Evolutionary conservation across 1,140 invertebrate genomes (phyloP).

Genomic region (Drosophila sechellia): DNA sequence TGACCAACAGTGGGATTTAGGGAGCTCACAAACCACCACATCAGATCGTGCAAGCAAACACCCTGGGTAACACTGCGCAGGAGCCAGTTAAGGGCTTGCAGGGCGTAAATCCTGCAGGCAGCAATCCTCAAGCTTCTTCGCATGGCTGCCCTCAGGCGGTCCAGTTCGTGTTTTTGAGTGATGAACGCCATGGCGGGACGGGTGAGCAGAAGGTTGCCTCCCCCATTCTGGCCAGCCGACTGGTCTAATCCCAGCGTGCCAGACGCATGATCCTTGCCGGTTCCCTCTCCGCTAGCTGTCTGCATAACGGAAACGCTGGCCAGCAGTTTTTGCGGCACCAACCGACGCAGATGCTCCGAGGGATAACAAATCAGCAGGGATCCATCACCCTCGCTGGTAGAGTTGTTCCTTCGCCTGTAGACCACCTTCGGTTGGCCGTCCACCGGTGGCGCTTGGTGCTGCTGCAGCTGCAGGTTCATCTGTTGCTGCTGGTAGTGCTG

Average conservation of each 20-base stretch:
- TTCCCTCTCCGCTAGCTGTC: neutral
- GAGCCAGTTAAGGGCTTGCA: slow-evolving; percentile 96
- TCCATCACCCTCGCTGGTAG: slow-evolving; percentile 85
- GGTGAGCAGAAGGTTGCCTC: slow-evolving; percentile 84
- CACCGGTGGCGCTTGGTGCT: slow-evolving; percentile 5
- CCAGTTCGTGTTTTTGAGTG: slow-evolving; percentile 93
- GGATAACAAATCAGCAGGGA: slow-evolving; percentile 92
- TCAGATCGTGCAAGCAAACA: slow-evolving; percentile 94
- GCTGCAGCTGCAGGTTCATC: slow-evolving; percentile 21
- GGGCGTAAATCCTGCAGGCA: slow-evolving; percentile 93
- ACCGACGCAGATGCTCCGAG: slow-evolving; percentile 90
- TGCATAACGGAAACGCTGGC: slow-evolving; percentile 64
- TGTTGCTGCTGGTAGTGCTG: slow-evolving; percentile 43
- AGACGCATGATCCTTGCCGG: neutral
- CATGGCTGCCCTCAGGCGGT: slow-evolving; percentile 92
- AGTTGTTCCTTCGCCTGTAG: slow-evolving; percentile 77
- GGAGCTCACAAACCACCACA: slow-evolving; percentile 97
- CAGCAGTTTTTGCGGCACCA: slow-evolving; percentile 86
- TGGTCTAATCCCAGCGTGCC: slow-evolving; percentile 2
- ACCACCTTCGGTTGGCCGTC: slow-evolving; percentile 74
- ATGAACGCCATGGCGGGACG: slow-evolving; percentile 93
- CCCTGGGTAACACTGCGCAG: slow-evolving; percentile 95
- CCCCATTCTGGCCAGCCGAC: slow-evolving; percentile 3
- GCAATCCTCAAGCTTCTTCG: slow-evolving; percentile 92
- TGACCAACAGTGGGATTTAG: slow-evolving; percentile 86